A percentile compares a stretch with the other conserved stretches of the same genome.
Evolutionary conservation across 2,113 vertebrate species (phyloP).

Genomic region (Chamaea fasciata): DNA sequence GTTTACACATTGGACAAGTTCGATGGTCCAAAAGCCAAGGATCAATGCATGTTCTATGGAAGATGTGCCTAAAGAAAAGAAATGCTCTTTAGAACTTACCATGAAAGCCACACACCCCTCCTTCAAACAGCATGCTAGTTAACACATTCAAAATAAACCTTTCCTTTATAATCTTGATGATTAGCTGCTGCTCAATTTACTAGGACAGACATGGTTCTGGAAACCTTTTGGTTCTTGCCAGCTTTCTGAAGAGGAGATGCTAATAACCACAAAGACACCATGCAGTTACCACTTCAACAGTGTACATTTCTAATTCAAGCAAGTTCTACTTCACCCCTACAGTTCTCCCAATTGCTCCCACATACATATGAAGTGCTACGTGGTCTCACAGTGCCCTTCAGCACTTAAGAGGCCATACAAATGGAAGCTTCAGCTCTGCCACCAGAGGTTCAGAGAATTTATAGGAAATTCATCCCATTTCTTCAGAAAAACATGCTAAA

Average conservation of each 20-base stretch:
- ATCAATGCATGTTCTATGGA: conserved; percentile 81
- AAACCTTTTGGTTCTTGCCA: neutral
- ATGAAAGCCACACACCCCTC: neutral
- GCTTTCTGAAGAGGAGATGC: neutral
- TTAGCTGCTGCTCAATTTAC: neutral
- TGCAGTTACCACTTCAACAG: neutral
- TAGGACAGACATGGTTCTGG: neutral
- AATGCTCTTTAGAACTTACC: neutral
- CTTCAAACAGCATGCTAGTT: neutral
- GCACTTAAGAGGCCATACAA: neutral
- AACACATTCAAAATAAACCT: neutral
- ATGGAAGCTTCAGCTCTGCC: neutral
- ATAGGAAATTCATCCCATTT: neutral
- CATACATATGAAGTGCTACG: fast-evolving
- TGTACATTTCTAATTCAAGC: neutral
- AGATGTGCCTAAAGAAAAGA: conserved; percentile 78
- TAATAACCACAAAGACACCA: neutral
- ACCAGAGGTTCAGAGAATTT: neutral
- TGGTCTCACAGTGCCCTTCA: neutral
- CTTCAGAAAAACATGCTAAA: neutral
- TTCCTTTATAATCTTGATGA: neutral
- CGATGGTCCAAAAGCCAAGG: conserved; percentile 82
- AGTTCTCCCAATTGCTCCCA: neutral
- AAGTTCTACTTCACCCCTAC: neutral
- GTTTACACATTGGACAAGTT: conserved; percentile 85